Base-by-base conservation (phyloP, 1,140 invertebrate genomes). In the Ylistrum balloti region DNA sequence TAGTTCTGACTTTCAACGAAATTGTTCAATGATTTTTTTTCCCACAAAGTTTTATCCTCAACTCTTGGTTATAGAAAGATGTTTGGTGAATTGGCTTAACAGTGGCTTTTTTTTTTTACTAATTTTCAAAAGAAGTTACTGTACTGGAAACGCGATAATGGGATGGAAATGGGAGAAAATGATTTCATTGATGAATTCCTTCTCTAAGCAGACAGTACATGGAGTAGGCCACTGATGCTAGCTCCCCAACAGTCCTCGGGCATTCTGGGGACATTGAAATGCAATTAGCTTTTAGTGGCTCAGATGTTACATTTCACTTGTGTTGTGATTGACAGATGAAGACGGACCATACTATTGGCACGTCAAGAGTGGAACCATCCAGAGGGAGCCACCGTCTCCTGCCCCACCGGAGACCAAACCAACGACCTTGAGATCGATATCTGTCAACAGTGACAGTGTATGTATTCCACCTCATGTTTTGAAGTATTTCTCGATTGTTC, bases 301-400 rank as follows among this genome's bases (percentile, higher is more conserved):
- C 56, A 74, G 22, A 74, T 74, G 56, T 74, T 74, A 5, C 56
- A 86, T 32, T 2, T 28, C 22, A 33, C 28, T 86, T 88, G 45
- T 48, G 56, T 88, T 85, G 17, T 88, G 33, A 48, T 15, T 89
- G n/a, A 91, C 96, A 98, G 98, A 99, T 97, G 98, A 98, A 94
- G 98, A 98, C 95, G 98, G 98, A 20, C 98, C 98, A 1, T 99
- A 99, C 96, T 99, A 99, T 96, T 99, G 99, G 99, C 99, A 99
- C 96, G 99, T 99, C 94, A 99, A 99, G 96, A 99, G 98, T 95
- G 99, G 99, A 15, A 99, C 98, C 0, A 99, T 99, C 94, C 99
- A 99, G 95, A 97, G 99, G 87, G 98, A 99, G 95, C 97, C 97
- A 87, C 98, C 98, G 7, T 97, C 97, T 86, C 93, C 94, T 10